Percentiles rank a stretch among this genome's conserved stretches.
These are phyloP conservation scores for Oostethus manadensis DNA, from an alignment of 2,113 vertebrate species.

Conservation along the genomic window DNA sequence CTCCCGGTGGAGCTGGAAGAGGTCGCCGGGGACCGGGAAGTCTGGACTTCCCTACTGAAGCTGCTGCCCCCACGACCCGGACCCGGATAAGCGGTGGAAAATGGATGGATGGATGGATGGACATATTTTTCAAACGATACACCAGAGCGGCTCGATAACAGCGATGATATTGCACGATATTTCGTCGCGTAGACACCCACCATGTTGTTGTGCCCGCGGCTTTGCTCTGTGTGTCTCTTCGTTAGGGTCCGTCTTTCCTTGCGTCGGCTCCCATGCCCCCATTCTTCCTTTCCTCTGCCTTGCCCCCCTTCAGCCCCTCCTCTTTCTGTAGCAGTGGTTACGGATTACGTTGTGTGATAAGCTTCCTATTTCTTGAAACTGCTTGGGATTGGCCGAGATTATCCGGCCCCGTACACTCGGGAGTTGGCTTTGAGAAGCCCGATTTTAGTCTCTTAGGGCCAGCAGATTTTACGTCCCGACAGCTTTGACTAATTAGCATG, in stretches of 20 bases:
- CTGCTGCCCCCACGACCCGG: too few relatives aligned
- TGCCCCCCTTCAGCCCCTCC: constrained; percentile 26
- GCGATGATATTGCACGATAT: too few relatives aligned
- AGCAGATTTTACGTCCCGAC: constrained; percentile 70
- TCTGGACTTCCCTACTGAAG: too few relatives aligned
- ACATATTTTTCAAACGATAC: too few relatives aligned
- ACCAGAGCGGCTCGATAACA: too few relatives aligned
- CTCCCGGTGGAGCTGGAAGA: too few relatives aligned
- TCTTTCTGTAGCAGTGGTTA: constrained; percentile 55
- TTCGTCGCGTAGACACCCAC: too few relatives aligned
- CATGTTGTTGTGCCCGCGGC: neutral
- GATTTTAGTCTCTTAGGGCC: constrained; percentile 69
- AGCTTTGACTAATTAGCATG: constrained; percentile 75
- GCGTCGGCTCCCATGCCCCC: constrained; percentile 14
- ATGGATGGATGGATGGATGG: too few relatives aligned
- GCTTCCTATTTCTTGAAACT: constrained; percentile 76
- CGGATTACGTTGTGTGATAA: constrained; percentile 81
- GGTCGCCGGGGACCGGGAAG: too few relatives aligned
- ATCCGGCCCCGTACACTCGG: constrained; percentile 69
- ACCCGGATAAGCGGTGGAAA: too few relatives aligned
- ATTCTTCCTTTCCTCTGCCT: constrained; percentile 51
- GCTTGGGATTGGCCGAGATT: constrained; percentile 72
- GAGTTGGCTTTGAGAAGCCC: constrained; percentile 66
- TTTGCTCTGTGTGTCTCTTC: neutral
- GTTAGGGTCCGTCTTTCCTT: constrained; percentile 16